phyloP scores from a whole-genome alignment of 1,140 invertebrate genomes.

The Drosophila melanogaster region DNA sequence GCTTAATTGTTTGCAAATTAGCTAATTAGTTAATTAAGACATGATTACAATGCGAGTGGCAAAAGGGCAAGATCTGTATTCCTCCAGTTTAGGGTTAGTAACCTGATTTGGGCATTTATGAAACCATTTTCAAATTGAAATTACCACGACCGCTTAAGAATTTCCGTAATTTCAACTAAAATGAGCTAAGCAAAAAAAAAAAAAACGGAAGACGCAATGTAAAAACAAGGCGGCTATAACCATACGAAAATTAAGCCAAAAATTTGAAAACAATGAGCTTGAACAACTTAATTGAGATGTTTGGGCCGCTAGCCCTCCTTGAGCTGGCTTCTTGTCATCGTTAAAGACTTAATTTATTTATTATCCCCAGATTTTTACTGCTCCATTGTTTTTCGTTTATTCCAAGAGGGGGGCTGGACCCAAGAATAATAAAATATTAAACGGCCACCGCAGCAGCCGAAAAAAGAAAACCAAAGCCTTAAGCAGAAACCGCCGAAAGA shows the following conservation, averaged over 20 bases:
- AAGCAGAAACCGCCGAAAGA: constrained; percentile 26
- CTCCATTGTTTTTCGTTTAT: constrained; percentile 65
- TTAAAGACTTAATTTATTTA: constrained; percentile 82
- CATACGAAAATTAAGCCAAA: constrained; percentile 77
- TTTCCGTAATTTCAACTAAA: constrained; percentile 64
- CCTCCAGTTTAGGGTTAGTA: constrained; percentile 33
- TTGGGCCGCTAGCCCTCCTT: constrained; percentile 37
- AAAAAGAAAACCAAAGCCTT: neutral
- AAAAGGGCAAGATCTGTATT: constrained; percentile 31
- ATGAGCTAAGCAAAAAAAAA: constrained; percentile 46
- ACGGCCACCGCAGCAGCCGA: constrained; percentile 27
- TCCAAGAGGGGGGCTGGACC: constrained; percentile 23
- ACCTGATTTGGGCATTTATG: constrained; percentile 41
- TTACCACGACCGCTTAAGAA: constrained; percentile 43
- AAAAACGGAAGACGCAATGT: constrained; percentile 14
- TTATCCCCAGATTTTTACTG: constrained; percentile 72
- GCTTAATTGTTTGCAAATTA: constrained; percentile 81
- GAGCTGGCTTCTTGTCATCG: constrained; percentile 64
- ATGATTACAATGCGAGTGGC: constrained; percentile 57
- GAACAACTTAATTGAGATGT: constrained; percentile 77
- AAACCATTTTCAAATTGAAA: constrained; percentile 51
- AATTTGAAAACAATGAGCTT: constrained; percentile 75
- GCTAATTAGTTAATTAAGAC: constrained; percentile 79
- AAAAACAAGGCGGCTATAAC: constrained; percentile 53
- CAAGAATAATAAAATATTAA: constrained; percentile 58